Evolutionary conservation across 2,113 vertebrate species (phyloP).

Genomic region (Pelmatolapia mariae): DNA sequence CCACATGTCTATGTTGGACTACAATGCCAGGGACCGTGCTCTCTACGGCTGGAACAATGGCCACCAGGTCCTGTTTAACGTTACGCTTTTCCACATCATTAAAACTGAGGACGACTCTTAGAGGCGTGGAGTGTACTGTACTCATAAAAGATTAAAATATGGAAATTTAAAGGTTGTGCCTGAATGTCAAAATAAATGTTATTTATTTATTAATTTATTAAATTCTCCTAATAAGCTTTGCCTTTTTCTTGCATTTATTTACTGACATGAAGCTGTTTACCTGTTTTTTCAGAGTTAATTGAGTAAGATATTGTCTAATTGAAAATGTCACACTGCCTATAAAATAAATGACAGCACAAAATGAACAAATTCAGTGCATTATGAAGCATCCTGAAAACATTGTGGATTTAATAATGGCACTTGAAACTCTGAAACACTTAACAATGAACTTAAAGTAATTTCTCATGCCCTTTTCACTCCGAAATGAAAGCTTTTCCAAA

Average conservation of each 20-base stretch:
- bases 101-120: slow-evolving; percentile 93
- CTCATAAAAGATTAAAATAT: background rate
- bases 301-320: background rate
- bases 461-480: background rate
- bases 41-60: slow-evolving; percentile 99
- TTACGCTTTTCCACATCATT: slow-evolving; percentile 97
- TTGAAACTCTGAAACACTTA: background rate
- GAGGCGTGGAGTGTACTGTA: background rate
- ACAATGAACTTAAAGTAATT: background rate
- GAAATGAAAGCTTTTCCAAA: slow-evolving; percentile 18
- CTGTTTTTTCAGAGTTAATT: background rate
- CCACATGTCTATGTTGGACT: slow-evolving; percentile 99
- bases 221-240: background rate
- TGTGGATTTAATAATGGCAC: background rate
- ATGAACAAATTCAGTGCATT: background rate
- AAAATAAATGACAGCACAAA: background rate
- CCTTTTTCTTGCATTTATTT: background rate
- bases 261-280: background rate
- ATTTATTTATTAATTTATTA: background rate
- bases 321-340: background rate
- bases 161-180: background rate
- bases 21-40: slow-evolving; percentile 91
- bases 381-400: background rate
- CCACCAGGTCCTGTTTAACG: slow-evolving; percentile 96
- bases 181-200: slow-evolving; percentile 14